phyloP scores from a whole-genome alignment of 2,113 vertebrate species.

The Geococcyx californianus region DNA sequence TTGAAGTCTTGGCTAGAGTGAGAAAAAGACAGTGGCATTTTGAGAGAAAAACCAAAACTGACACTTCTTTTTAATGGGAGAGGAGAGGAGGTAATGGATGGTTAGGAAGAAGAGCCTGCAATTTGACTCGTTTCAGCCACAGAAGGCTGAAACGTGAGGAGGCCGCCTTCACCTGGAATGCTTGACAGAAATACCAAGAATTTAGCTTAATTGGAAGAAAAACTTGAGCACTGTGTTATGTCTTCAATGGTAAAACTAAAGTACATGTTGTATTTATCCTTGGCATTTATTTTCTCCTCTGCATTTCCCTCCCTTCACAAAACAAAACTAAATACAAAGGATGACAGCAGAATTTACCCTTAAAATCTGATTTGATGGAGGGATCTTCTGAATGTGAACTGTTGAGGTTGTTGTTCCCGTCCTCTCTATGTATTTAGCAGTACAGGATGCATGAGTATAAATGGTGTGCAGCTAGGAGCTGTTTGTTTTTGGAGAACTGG shows the following conservation, averaged over 20 bases:
- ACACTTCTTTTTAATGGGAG: background rate
- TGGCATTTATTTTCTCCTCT: background rate
- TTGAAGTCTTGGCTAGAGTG: background rate
- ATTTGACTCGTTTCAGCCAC: background rate
- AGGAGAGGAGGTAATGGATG: background rate
- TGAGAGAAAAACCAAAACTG: background rate
- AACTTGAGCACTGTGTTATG: background rate
- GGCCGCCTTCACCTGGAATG: background rate
- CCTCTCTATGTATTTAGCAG: background rate
- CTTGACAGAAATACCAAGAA: background rate
- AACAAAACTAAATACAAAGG: background rate
- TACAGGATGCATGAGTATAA: background rate
- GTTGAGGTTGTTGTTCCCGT: background rate
- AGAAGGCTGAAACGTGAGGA: background rate
- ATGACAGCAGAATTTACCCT: conserved; percentile 22
- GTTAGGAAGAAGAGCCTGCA: background rate
- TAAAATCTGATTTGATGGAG: background rate
- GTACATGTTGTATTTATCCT: background rate
- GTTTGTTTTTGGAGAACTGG: conserved; percentile 47
- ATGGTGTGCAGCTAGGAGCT: conserved; percentile 39
- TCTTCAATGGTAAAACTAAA: background rate
- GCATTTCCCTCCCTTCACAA: background rate
- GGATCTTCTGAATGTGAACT: background rate
- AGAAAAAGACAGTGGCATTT: background rate
- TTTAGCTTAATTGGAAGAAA: background rate